A percentile compares a stretch with the other conserved stretches of the same genome.
Conservation (phyloP, 2,888 invertebrate genomes). For the Drosophila pseudotakahashii region DNA sequence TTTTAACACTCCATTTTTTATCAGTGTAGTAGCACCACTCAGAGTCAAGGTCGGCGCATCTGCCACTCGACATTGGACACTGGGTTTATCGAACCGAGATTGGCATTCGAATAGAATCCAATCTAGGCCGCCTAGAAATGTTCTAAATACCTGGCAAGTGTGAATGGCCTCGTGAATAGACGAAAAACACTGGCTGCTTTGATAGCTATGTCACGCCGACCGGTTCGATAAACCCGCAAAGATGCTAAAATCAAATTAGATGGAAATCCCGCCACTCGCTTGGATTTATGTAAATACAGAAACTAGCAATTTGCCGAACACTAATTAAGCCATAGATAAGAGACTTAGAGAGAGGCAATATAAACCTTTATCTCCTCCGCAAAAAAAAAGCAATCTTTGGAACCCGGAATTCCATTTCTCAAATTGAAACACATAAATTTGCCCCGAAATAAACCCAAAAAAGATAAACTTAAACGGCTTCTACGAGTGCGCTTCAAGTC, state of each 20-base stretch:
- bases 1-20: too few relatives aligned
- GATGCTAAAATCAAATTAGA: constrained; percentile 33
- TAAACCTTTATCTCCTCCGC: background rate
- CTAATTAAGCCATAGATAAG: constrained; percentile 50
- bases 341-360: constrained; percentile 7
- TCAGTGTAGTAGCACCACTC: background rate
- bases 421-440: constrained; percentile 63
- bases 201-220: constrained; percentile 24
- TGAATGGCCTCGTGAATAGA: constrained; percentile 49
- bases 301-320: constrained; percentile 26
- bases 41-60: constrained; percentile 58
- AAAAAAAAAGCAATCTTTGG: constrained; percentile 33
- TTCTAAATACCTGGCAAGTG: constrained; percentile 60
- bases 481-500: constrained; percentile 58
- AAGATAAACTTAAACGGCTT: constrained; percentile 29
- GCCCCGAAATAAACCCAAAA: constrained; percentile 37
- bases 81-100: constrained; percentile 10
- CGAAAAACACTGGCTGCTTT: constrained; percentile 10
- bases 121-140: constrained; percentile 33
- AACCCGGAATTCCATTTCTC: constrained; percentile 68
- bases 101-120: background rate
- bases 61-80: constrained; percentile 50
- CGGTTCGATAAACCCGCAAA: constrained; percentile 56
- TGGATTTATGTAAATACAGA: constrained; percentile 58
- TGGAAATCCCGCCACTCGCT: constrained; percentile 32